Conservation (phyloP, 2,888 invertebrate species). For the Pollenia griseotomentosa region DNA sequence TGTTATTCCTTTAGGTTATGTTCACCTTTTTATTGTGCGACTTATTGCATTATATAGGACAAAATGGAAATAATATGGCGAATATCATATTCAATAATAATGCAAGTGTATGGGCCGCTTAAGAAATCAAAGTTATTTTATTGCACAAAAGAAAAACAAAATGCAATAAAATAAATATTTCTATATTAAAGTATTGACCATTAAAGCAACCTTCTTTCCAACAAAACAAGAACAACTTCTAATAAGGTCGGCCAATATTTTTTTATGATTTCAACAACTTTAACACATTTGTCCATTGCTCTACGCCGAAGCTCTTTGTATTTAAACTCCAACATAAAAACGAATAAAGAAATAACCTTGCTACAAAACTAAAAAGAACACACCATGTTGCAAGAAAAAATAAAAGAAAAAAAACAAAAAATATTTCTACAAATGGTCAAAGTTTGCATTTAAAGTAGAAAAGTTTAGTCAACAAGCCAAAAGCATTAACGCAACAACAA, state of each 20-base stretch:
- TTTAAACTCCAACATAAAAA: not conserved
- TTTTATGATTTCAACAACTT: conserved; percentile 61
- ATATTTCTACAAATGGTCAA: conserved; percentile 69
- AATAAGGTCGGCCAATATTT: conserved; percentile 46
- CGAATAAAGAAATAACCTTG: conserved; percentile 1
- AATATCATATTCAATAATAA: too few relatives aligned
- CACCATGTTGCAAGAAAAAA: conserved; percentile 50
- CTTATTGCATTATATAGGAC: too few relatives aligned
- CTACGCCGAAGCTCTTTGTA: not conserved
- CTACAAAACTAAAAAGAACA: conserved; percentile 18
- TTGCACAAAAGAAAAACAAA: conserved; percentile 20
- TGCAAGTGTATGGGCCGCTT: too few relatives aligned
- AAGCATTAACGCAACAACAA: conserved; percentile 59
- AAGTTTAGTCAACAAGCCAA: conserved; percentile 71
- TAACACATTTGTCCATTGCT: conserved; percentile 56
- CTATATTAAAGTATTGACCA: conserved; percentile 41
- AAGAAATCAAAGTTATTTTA: conserved; percentile 4
- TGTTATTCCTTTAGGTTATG: too few relatives aligned
- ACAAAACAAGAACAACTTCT: conserved; percentile 9
- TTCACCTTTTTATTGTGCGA: too few relatives aligned
- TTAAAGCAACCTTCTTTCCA: conserved; percentile 35
- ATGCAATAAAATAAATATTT: conserved; percentile 21
- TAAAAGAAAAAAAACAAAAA: not conserved
- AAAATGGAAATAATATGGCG: too few relatives aligned
- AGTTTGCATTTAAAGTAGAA: conserved; percentile 73